phyloP scores from a whole-genome alignment of 2,888 invertebrate genomes.

The Scaptomyza parva region DNA sequence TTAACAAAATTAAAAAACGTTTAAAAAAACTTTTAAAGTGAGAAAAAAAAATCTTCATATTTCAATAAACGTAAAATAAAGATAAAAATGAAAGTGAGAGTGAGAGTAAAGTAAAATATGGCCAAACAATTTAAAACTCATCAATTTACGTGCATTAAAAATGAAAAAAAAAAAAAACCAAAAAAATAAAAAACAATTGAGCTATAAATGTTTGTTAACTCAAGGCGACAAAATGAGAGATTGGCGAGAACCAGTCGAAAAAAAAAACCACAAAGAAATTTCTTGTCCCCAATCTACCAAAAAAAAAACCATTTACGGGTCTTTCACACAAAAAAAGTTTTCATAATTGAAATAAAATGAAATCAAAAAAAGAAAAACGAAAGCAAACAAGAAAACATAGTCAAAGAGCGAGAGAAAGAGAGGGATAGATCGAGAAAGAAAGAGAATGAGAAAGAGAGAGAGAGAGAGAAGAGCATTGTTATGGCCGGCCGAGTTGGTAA shows the following conservation, averaged over 20 bases:
- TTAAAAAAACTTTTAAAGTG: no score
- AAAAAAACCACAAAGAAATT: constrained; percentile 28
- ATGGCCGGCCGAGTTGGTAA: constrained; percentile 31
- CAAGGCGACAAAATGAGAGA: constrained; percentile 50
- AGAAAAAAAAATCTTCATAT: no score
- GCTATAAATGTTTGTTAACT: constrained; percentile 70
- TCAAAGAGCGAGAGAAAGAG: neutral
- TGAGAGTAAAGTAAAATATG: neutral
- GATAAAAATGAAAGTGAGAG: constrained; percentile 1
- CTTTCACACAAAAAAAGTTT: constrained; percentile 58
- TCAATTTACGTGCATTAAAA: constrained; percentile 63
- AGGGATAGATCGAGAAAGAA: constrained; percentile 10
- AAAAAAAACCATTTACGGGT: constrained; percentile 28
- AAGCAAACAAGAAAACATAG: constrained; percentile 21
- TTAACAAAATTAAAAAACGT: no score
- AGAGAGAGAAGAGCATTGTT: constrained; percentile 37
- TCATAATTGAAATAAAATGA: constrained; percentile 76
- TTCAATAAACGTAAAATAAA: no score
- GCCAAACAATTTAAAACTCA: constrained; percentile 72
- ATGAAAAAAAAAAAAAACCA: constrained; percentile 37
- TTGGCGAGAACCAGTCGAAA: neutral
- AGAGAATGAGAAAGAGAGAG: neutral
- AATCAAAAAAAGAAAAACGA: constrained; percentile 31
- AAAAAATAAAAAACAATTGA: constrained; percentile 58
- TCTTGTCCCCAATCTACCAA: neutral